phyloP scores from a whole-genome alignment of 1,140 invertebrate species.

The Sesamia nonagrioides region DNA sequence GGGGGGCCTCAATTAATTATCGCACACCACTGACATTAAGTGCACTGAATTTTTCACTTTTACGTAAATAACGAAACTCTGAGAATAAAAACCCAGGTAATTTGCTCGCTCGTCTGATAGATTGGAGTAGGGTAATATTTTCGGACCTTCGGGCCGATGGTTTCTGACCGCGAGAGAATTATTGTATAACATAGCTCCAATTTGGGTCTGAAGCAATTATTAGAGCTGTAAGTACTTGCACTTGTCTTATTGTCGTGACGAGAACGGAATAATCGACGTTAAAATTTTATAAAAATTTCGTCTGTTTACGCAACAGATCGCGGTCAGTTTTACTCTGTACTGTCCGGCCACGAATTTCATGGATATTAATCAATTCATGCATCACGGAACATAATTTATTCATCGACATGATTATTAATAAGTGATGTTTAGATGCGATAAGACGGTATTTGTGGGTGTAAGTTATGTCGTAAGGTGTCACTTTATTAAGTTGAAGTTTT shows the following conservation, averaged over 20 bases:
- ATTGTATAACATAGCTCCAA: conserved; percentile 64
- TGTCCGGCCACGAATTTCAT: conserved; percentile 40
- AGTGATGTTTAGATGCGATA: conserved; percentile 67
- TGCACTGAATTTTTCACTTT: conserved; percentile 68
- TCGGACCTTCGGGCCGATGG: conserved; percentile 66
- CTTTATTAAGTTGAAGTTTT: conserved; percentile 66
- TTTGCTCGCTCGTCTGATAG: conserved; percentile 59
- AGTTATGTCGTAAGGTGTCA: conserved; percentile 74
- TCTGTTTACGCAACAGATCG: conserved; percentile 68
- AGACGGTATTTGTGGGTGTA: conserved; percentile 73
- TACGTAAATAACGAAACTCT: conserved; percentile 59
- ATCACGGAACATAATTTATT: conserved; percentile 56
- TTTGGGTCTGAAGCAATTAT: conserved; percentile 70
- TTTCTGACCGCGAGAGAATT: conserved; percentile 62
- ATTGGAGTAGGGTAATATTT: conserved; percentile 65
- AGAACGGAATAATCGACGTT: conserved; percentile 66
- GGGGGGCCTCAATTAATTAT: conserved; percentile 79
- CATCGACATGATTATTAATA: conserved; percentile 68
- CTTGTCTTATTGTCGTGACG: conserved; percentile 64
- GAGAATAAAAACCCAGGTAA: conserved; percentile 61
- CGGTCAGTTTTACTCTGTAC: conserved; percentile 10
- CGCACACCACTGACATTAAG: conserved; percentile 66
- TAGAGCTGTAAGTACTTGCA: conserved; percentile 67
- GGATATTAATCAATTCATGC: conserved; percentile 54
- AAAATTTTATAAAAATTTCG: conserved; percentile 75